Conservation (phyloP, 2,888 invertebrate species). For the Adela reaumurella region DNA sequence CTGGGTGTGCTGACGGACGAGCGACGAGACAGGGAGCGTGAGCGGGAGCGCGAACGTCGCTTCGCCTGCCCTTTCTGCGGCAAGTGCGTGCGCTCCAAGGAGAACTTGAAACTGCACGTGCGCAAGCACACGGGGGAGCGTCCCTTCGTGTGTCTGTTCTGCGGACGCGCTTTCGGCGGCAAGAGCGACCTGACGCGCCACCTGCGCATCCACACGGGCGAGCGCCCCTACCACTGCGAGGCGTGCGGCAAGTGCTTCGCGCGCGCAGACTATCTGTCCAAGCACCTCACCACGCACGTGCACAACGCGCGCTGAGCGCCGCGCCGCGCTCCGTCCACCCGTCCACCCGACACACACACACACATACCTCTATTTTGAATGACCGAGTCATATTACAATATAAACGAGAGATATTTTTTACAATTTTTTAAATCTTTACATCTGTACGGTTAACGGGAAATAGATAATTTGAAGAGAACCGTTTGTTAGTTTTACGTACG, state of each 20-base stretch:
- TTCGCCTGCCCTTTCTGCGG: slow-evolving; percentile 89
- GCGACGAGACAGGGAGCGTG: slow-evolving; percentile 47
- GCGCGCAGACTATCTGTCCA: slow-evolving; percentile 84
- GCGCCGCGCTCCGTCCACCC: not conserved
- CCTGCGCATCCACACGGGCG: slow-evolving; percentile 84
- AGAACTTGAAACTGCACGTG: slow-evolving; percentile 83
- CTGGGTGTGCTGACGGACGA: slow-evolving; percentile 63
- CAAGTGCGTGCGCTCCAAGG: slow-evolving; percentile 84
- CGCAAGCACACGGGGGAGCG: slow-evolving; percentile 84
- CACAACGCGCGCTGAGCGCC: slow-evolving; percentile 63
- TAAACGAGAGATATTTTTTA: slow-evolving; percentile 51
- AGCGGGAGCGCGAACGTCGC: slow-evolving; percentile 66
- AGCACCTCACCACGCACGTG: slow-evolving; percentile 87
- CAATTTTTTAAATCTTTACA: slow-evolving; percentile 27
- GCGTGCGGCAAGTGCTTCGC: slow-evolving; percentile 91
- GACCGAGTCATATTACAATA: slow-evolving; percentile 37
- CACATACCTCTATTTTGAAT: slow-evolving; percentile 25
- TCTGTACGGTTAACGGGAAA: not conserved
- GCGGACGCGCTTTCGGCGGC: slow-evolving; percentile 84
- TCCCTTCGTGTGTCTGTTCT: slow-evolving; percentile 88
- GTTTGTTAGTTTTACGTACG: not conserved
- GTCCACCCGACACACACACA: slow-evolving; percentile 19
- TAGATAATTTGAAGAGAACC: not conserved
- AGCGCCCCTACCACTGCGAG: slow-evolving; percentile 87
- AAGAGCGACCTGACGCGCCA: slow-evolving; percentile 86